phyloP scores from a whole-genome alignment of 2,888 invertebrate genomes.

The Hydriomena furcata region DNA sequence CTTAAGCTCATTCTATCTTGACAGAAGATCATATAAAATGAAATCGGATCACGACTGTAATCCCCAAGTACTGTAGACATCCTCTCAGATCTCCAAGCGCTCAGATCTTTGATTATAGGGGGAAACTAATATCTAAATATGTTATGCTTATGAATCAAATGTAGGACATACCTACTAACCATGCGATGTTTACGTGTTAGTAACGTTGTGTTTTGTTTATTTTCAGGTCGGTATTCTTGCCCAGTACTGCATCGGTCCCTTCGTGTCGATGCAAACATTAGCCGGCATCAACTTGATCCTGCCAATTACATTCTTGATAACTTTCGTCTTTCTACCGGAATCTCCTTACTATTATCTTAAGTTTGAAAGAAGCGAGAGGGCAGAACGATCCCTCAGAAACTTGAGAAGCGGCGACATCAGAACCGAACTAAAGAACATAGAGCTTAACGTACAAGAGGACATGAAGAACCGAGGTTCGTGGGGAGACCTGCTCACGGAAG shows the following conservation, averaged over 20 bases:
- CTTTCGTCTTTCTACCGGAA: conserved; percentile 87
- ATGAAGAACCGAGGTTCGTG: conserved; percentile 78
- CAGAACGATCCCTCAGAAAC: conserved; percentile 82
- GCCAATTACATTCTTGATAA: conserved; percentile 80
- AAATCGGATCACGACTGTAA: too few relatives aligned
- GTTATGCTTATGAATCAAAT: too few relatives aligned
- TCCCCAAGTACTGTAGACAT: too few relatives aligned
- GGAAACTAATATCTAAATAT: too few relatives aligned
- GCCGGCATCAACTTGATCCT: conserved; percentile 82
- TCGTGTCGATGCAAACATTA: conserved; percentile 78
- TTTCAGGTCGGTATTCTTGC: conserved; percentile 84
- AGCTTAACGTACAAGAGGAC: conserved; percentile 79
- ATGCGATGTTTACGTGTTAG: neutral
- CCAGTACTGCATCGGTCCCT: conserved; percentile 85
- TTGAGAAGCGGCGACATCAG: conserved; percentile 83
- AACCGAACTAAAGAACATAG: conserved; percentile 80
- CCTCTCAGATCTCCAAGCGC: too few relatives aligned
- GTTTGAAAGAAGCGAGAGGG: conserved; percentile 80
- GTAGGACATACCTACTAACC: neutral
- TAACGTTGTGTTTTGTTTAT: conserved; percentile 30
- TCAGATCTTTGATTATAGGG: too few relatives aligned
- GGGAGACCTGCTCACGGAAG: conserved; percentile 79
- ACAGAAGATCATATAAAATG: conserved; percentile 2
- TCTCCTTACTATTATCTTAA: conserved; percentile 84
- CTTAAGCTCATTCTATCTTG: neutral